A percentile compares a stretch with the other conserved stretches of the same genome.
Evolutionary conservation across 1,140 invertebrate genomes (phyloP).

Genomic region (Cheumatopsyche charites): DNA sequence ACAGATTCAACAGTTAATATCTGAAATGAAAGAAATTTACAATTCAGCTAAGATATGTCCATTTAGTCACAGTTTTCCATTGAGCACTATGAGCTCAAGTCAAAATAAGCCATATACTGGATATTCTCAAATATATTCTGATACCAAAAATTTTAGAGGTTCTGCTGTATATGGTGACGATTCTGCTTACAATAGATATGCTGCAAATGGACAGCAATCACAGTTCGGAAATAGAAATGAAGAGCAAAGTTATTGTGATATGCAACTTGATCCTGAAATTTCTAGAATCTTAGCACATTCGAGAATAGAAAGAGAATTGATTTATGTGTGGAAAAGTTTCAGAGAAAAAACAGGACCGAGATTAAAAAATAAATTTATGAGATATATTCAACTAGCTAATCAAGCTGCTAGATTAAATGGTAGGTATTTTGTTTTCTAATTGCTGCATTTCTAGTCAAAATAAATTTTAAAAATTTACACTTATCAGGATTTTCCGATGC

Average conservation of each 20-base stretch:
- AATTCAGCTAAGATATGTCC: constrained; percentile 75
- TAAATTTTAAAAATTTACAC: too few relatives aligned
- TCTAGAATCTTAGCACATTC: constrained; percentile 73
- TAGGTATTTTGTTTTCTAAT: constrained; percentile 52
- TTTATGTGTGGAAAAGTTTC: constrained; percentile 81
- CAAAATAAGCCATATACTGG: constrained; percentile 6
- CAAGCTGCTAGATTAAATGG: constrained; percentile 78
- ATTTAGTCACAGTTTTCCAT: constrained; percentile 56
- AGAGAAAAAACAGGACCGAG: constrained; percentile 77
- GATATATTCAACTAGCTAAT: constrained; percentile 80
- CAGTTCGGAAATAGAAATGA: constrained; percentile 46
- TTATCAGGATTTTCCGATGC: constrained; percentile 73
- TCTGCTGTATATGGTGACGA: constrained; percentile 24
- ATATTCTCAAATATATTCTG: constrained; percentile 15
- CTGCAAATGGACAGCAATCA: constrained; percentile 8
- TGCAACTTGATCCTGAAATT: constrained; percentile 72
- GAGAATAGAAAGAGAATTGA: constrained; percentile 72
- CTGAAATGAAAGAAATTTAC: constrained; percentile 82
- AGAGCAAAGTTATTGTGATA: constrained; percentile 66
- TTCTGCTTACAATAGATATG: constrained; percentile 19
- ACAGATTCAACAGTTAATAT: constrained; percentile 74
- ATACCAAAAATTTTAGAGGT: constrained; percentile 8
- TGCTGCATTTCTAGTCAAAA: background rate
- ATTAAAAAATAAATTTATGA: constrained; percentile 75
- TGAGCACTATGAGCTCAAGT: background rate